Percentiles rank a stretch among this genome's conserved stretches.
Conservation (phyloP, 1,140 invertebrate species). For the Mamestra configurata region DNA sequence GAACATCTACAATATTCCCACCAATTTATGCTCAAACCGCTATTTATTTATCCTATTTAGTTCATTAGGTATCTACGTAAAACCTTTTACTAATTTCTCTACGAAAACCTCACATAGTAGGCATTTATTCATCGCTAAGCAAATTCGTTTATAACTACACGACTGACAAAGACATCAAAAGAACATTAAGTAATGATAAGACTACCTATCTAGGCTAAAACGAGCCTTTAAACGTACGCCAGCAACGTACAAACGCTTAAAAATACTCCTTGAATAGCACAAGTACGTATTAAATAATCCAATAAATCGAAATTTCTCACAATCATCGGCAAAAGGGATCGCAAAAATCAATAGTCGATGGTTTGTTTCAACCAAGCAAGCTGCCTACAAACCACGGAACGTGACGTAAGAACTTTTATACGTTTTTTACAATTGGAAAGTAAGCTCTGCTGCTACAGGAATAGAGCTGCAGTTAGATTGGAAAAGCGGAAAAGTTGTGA, state of each 20-base stretch:
- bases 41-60: too few species aligned
- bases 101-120: too few species aligned
- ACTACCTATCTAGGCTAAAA: background rate
- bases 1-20: too few species aligned
- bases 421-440: conserved; percentile 44
- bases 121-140: too few species aligned
- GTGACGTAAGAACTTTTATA: background rate
- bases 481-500: conserved; percentile 25
- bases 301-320: conserved; percentile 81
- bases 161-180: too few species aligned
- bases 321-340: conserved; percentile 66
- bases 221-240: background rate
- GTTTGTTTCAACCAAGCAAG: conserved; percentile 60
- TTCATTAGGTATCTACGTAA: too few species aligned
- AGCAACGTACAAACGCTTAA: background rate
- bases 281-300: conserved; percentile 56
- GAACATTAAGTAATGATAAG: background rate
- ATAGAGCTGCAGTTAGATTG: conserved; percentile 49
- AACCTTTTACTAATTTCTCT: too few species aligned
- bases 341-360: conserved; percentile 85
- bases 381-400: conserved; percentile 26
- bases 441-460: background rate
- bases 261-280: background rate
- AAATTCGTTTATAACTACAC: too few species aligned
- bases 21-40: too few species aligned